Evolutionary conservation across 1,140 invertebrate genomes (phyloP).

Genomic region (Drosophila grimshawi): DNA sequence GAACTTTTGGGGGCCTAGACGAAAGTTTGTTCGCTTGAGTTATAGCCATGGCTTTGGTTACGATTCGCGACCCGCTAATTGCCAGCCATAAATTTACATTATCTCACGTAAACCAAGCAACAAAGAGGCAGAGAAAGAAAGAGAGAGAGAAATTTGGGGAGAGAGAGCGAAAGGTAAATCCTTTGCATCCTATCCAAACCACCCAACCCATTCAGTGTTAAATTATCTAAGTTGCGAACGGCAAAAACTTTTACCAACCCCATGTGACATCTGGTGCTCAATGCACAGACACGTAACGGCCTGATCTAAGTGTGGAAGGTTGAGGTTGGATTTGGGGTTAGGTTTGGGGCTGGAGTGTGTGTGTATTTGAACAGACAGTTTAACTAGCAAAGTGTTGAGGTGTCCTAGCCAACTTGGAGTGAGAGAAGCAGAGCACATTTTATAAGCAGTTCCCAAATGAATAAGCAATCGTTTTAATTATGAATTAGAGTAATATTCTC

Average conservation of each 20-base stretch:
- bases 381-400: conserved; percentile 72
- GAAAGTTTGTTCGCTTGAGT: conserved; percentile 62
- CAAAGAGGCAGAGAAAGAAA: not conserved
- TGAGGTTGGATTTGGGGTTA: not conserved
- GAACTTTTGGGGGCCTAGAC: conserved; percentile 51
- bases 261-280: conserved; percentile 72
- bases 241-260: conserved; percentile 61
- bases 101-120: conserved; percentile 67
- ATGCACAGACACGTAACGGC: conserved; percentile 74
- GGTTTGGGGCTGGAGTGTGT: not conserved
- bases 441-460: conserved; percentile 67
- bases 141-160: not conserved
- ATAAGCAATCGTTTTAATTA: conserved; percentile 76
- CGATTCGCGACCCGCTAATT: conserved; percentile 76
- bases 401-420: conserved; percentile 10
- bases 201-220: conserved; percentile 30
- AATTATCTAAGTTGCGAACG: conserved; percentile 72
- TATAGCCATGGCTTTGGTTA: conserved; percentile 67
- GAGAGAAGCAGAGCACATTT: conserved; percentile 22
- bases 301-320: conserved; percentile 3
- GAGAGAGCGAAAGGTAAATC: not conserved
- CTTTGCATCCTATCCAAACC: not conserved
- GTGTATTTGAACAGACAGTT: conserved; percentile 50
- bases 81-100: conserved; percentile 81
- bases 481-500: conserved; percentile 66